Evolutionary conservation across 2,113 vertebrate species (phyloP), one percentile per base, ranked within the genome.

Genomic region (Nibea albiflora): DNA sequence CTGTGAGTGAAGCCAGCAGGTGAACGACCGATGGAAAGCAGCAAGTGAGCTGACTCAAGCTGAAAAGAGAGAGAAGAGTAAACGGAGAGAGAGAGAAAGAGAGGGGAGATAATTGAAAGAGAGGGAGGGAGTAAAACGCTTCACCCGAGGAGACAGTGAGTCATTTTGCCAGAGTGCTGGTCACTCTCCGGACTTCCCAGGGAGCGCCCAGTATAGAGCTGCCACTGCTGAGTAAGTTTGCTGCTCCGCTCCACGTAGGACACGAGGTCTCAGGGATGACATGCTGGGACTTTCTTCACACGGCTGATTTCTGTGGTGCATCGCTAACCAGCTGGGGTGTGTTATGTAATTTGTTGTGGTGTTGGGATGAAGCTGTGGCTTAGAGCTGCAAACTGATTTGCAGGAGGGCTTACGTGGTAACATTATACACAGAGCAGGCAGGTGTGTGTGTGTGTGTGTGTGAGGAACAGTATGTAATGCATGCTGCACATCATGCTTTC

Each of bases 341-440:
- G 83, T 92, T 93, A 92, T 91, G 90, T 91, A 88, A 92, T 91
- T 84, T 92, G 88, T 91, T 90, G 89, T 89, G 90, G 71, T 78
- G 73, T 87, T 74, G 65, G 70, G 76, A 84, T 49, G 66, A 88
- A 69, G 77, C 75, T 56, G 28, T 74, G 78, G 64, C 85, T 81
- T 71, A 82, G 57, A 73, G 69, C 71, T 73, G 46, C 73, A 84
- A 88, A 90, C 85, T 47, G 85, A 83, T 88, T 83, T 39, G 66
- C 63, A 56, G 75, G 74, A 85, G 62, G 67, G 68, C 53, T 67
- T 68, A 78, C 9, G 63, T 84, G 24, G 61, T 73, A 62, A 73
- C 53, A 54, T 64, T 62, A 12, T 22, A 15, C 42, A 56, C 39
- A n/a, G 76, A 69, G 60, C 52, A 22, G 64, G 57, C 67, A 85